Percentiles rank a stretch among this genome's conserved stretches.
These are phyloP conservation scores for Drosophila baimaii DNA, from an alignment of 1,140 invertebrate species.

Conservation along the genomic window DNA sequence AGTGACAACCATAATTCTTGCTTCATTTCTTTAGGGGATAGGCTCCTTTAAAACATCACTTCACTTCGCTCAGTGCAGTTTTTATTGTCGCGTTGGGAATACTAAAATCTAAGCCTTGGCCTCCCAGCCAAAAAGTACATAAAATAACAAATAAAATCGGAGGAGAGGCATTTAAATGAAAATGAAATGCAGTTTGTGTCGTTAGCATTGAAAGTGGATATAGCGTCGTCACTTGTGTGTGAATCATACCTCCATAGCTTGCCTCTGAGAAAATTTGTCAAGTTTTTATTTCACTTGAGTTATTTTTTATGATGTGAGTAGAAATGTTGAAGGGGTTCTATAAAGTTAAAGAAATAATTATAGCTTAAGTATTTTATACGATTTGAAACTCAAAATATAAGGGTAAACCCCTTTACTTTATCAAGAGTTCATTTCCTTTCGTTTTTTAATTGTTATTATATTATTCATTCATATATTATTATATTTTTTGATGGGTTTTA, in stretches of 20 bases:
- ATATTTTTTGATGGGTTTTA: not conserved
- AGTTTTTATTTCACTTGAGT: conserved; percentile 5
- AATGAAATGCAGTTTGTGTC: conserved; percentile 52
- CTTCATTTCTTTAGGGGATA: conserved; percentile 11
- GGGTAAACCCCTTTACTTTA: not conserved
- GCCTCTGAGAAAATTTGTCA: conserved; percentile 10
- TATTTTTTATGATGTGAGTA: conserved; percentile 17
- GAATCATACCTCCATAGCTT: conserved; percentile 29
- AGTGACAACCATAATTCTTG: conserved; percentile 12
- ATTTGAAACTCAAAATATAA: not conserved
- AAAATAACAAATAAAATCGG: conserved; percentile 14
- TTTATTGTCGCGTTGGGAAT: conserved; percentile 32
- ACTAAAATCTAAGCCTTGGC: conserved; percentile 51
- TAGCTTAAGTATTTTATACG: not conserved
- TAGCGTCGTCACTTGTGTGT: conserved; percentile 18
- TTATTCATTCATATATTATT: no score
- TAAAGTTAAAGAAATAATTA: not conserved
- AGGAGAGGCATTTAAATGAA: conserved; percentile 48
- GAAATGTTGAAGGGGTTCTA: conserved; percentile 1
- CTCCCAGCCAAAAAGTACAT: conserved; percentile 40
- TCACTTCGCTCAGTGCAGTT: conserved; percentile 25
- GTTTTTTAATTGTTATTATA: not conserved
- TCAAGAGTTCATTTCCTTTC: not conserved
- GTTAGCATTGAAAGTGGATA: conserved; percentile 45
- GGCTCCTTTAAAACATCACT: conserved; percentile 17